Evolutionary conservation across 2,888 invertebrate species (phyloP), one percentile per base, ranked within the genome.

Genomic region (Neoitamus cyanurus): DNA sequence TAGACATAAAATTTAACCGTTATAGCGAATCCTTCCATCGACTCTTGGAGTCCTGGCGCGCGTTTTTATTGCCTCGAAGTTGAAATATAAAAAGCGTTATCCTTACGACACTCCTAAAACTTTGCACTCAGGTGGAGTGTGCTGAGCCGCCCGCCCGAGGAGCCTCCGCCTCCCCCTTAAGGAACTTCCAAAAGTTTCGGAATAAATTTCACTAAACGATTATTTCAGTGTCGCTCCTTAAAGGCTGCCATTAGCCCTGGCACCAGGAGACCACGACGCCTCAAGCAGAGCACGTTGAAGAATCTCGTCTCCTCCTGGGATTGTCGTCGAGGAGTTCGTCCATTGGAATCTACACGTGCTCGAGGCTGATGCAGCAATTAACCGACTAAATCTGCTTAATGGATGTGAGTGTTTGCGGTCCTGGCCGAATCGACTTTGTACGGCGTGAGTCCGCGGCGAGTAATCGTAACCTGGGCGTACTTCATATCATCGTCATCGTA

Each of bases 1-100:
- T 78, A 48, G 31, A 78, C 78, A 78, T 78, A 78, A 78, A 78
- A 78, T 78, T 78, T 78, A 48, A 78, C 48, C 25, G 30, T 78
- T 78, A 78, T 48, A 46, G 78, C 58, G 48, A 48, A 78, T 78
- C 78, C 48, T 34, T 78, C 31, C 48, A 78, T 78, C 48, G 48
- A 78, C 58, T 78, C 48, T 7, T 58, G 25, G 34, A 30, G 9
- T 20, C 48, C 15, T 58, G 25, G 34, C 31, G 9, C 58, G 25
- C 58, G 58, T 20, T 58, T 58, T 58, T 58, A 58, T 20, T 48
- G 28, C 15, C 58, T 9, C 5, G 31, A 78, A 30, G 46, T 78
- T 30, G 58, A 31, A 48, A 78, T 31, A 48, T 78, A 78, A 25
- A 58, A 58, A 15, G 25, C 46, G 46, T 48, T 58, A 78, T 78